A percentile compares a stretch with the other conserved stretches of the same genome.
Conservation (phyloP, 2,113 vertebrate genomes). For the Calonectris borealis region DNA sequence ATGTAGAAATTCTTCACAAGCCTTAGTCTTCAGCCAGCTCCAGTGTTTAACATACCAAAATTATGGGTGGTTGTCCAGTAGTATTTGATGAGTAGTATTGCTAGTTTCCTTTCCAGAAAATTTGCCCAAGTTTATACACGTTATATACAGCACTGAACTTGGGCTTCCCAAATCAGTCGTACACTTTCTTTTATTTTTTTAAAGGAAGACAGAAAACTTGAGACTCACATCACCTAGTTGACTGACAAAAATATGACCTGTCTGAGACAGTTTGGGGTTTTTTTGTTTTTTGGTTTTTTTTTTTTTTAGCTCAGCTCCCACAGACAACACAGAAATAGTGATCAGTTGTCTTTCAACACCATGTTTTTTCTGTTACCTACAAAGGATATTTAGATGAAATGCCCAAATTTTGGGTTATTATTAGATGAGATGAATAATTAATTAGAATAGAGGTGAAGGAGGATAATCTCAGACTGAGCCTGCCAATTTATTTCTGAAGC, state of each 20-base stretch:
- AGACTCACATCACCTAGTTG: neutral
- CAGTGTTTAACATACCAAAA: neutral
- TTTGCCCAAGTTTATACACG: neutral
- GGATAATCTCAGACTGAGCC: neutral
- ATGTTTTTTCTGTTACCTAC: neutral
- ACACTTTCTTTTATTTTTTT: neutral
- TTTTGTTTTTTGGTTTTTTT: neutral
- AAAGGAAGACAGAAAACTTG: neutral
- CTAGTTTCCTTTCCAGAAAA: neutral
- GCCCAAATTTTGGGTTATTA: neutral
- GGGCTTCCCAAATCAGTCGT: neutral
- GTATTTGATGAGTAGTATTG: neutral
- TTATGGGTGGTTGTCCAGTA: neutral
- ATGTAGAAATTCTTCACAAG: neutral
- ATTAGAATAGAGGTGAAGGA: neutral
- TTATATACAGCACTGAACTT: neutral
- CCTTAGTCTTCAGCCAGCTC: neutral
- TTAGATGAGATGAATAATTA: neutral
- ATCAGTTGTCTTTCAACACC: neutral
- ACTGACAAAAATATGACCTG: neutral
- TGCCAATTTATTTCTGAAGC: neutral
- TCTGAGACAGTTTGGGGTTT: too few species aligned
- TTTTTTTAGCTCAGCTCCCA: neutral
- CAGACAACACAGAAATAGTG: neutral
- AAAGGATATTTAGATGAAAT: neutral